These are phyloP conservation scores for Zoroaster sp. DNA, from an alignment of 53 echinoderm and acorn worm genomes.

Conservation along the genomic window DNA sequence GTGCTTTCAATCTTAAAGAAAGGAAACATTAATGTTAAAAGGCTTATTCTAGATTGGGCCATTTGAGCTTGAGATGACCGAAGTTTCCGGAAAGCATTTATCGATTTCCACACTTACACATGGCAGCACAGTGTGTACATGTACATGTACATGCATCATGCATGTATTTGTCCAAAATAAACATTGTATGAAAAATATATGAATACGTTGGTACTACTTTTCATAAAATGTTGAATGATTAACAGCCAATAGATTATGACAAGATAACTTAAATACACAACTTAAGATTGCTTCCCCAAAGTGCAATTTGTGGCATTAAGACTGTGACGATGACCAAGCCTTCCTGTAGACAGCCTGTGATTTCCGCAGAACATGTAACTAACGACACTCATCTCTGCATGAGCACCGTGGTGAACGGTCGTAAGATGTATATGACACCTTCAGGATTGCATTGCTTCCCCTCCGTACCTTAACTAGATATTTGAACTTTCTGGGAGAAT, in stretches of 20 bases:
- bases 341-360: background rate
- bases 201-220: too few relatives aligned
- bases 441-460: background rate
- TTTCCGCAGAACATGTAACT: background rate
- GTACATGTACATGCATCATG: slow-evolving; percentile 34
- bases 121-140: background rate
- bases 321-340: background rate
- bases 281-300: background rate
- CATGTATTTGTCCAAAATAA: background rate
- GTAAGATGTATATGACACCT: background rate
- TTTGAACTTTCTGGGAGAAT: background rate
- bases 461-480: background rate
- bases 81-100: too few relatives aligned
- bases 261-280: too few relatives aligned
- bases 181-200: background rate
- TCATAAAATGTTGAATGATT: too few relatives aligned
- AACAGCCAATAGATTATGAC: too few relatives aligned
- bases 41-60: too few relatives aligned
- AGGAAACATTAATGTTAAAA: too few relatives aligned
- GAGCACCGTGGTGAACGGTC: too few relatives aligned
- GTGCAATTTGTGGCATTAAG: background rate
- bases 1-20: too few relatives aligned
- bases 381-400: too few relatives aligned
- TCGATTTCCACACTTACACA: background rate
- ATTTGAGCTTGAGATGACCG: too few relatives aligned